Base-by-base conservation (phyloP, 1,140 invertebrate species). In the Calycopis cecrops region DNA sequence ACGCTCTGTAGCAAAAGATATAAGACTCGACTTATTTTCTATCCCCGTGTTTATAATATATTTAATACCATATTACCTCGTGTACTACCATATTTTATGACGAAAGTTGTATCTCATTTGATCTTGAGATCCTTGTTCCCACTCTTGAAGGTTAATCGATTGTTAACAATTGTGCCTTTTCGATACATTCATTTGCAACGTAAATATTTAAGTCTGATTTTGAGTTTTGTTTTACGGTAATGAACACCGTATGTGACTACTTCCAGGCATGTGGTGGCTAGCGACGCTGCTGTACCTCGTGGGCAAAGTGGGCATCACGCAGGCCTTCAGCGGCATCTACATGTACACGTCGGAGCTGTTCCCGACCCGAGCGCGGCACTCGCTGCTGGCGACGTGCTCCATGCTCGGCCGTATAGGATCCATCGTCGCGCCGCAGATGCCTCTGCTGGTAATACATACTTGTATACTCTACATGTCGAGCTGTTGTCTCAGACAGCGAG, bases 311-410 rank as follows among this genome's bases (percentile, higher is more conserved):
- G 90, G 89, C 34, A 93, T 92, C 52, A 91, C 91, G 16, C 88
- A 90, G 59, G 88, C 91, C 1, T 92, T 92, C 69, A 89, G 88
- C 57, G 88, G 89, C 34, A 80, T 93, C 17, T 94, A 94, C 73
- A 90, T 94, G 67, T 93, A 92, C 64, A 93, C 92, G 0, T 90
- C 92, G 14, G 93, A 94, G 84, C 85, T 94, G 75, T 94, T 93
- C 71, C 93, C 93, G 0, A 94, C 93, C n/a, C 90, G 90, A 54
- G 85, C 92, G 35, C 85, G 92, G 1, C 91, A 92, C 64, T 90
- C 89, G 16, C 74, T 93, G 37, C 86, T 94, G 7, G 90, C 91
- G 7, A 82, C 90, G 58, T 93, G 92, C 74, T 93, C 92, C 17
- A 93, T 93, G 90, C 84, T 92, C 49, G 93, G 92, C 35, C 84